Evolutionary conservation across 2,113 vertebrate genomes (phyloP).

Genomic region (Chroicocephalus ridibundus): DNA sequence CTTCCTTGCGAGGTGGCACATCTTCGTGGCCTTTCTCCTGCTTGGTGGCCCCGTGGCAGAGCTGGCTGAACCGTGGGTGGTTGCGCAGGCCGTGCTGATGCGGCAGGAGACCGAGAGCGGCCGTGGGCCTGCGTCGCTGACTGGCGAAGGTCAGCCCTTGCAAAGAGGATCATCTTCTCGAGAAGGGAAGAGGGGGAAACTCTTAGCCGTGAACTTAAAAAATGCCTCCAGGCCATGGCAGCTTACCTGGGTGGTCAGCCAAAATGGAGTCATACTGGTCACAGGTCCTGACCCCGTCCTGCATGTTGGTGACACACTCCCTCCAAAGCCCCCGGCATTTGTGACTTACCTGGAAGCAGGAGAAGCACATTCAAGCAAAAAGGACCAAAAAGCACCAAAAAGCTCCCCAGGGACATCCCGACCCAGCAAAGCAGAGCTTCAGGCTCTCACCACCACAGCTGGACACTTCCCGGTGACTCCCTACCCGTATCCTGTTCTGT

Average conservation of each 20-base stretch:
- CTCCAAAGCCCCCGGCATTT: constrained; percentile 77
- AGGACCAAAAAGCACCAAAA: neutral
- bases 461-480: neutral
- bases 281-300: constrained; percentile 75
- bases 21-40: neutral
- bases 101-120: neutral
- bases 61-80: neutral
- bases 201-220: neutral
- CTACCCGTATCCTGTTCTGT: neutral
- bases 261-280: constrained; percentile 78
- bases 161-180: neutral
- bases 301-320: constrained; percentile 77
- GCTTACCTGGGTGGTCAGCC: constrained; percentile 74
- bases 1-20: neutral
- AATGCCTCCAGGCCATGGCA: neutral
- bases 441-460: neutral
- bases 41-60: neutral
- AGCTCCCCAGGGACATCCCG: neutral
- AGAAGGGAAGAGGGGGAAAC: neutral
- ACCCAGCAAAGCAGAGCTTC: neutral
- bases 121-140: neutral
- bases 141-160: neutral
- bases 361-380: neutral
- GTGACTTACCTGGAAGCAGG: constrained; percentile 70
- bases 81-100: neutral